Base-by-base conservation (phyloP, 2,888 invertebrate species). In the Tanytarsus gracilentus region DNA sequence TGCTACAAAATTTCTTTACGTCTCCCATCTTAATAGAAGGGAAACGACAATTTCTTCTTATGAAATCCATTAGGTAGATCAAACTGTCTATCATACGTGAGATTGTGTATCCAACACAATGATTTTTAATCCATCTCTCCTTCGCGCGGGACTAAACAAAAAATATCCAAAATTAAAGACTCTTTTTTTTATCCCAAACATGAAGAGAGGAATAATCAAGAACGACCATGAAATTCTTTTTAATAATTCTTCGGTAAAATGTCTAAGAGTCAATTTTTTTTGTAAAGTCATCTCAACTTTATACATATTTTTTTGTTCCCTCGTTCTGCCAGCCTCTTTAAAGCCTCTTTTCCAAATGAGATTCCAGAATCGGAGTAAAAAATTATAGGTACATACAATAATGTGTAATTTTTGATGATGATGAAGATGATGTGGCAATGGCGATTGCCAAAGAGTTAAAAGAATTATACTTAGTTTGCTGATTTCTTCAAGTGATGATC, bases 261-360 rank as follows among this genome's bases (percentile, higher is more conserved):
- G 36, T 25, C 33, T 53, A 21, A 56, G 55, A 55, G 56, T 56
- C 56, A 56, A 25, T 27, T 23, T 44, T 56, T 58, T 58, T 58
- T 58, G 58, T 58, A 58, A 48, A 58, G 58, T 58, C 58, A 58
- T 56, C 40, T 44, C 44, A 27, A 56, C 26, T 56, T n/a, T n/a
- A n/a, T n/a, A n/a, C 49, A 26, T 49, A 18, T 44, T 44, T 44
- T 11, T 18, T 44, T 18, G 18, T 44, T 23, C n/a, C n/a, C 33
- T 8, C 8, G 14, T 49, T 27, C 25, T 36, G 40, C 25, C 27
- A 27, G 29, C 29, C n/a, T 21, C 8, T 3, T 2, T n/a, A n/a
- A n/a, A n/a, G n/a, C n/a, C 23, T 29, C 51, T 6, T 29, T 23
- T 11, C 9, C 29, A 51, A 27, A 44, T 44, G 30, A 51, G 25